A percentile compares a stretch with the other conserved stretches of the same genome.
These are phyloP conservation scores for Tenthredo scrophulariae DNA, from an alignment of 2,888 invertebrate species.

Conservation along the genomic window DNA sequence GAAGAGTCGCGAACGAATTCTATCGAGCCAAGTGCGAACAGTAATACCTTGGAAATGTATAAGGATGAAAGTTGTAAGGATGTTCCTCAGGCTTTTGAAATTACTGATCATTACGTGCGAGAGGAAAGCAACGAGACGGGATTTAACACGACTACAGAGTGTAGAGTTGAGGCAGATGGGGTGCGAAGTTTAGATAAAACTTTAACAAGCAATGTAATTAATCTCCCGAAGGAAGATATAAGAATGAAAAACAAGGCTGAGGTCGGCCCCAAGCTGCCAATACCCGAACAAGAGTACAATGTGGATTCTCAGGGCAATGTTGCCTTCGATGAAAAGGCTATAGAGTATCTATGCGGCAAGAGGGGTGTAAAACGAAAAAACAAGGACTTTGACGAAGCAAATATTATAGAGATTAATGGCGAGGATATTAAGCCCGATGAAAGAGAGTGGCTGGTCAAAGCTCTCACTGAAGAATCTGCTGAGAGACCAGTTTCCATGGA, in stretches of 20 bases:
- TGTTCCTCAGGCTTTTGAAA: conserved; percentile 54
- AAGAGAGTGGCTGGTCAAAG: conserved; percentile 90
- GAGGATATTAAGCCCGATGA: conserved; percentile 89
- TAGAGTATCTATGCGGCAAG: conserved; percentile 75
- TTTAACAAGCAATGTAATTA: conserved; percentile 79
- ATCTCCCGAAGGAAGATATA: conserved; percentile 79
- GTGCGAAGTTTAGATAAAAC: conserved; percentile 58
- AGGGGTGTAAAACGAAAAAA: conserved; percentile 77
- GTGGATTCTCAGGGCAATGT: conserved; percentile 73
- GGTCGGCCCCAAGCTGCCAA: conserved; percentile 75
- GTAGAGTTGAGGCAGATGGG: not conserved
- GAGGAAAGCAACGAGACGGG: not conserved
- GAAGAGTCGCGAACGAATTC: conserved; percentile 42
- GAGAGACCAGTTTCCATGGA: conserved; percentile 78
- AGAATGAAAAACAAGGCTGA: conserved; percentile 77
- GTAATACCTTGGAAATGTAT: conserved; percentile 53
- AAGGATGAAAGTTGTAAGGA: conserved; percentile 54
- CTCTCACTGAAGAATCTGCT: conserved; percentile 86
- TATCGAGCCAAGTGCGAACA: conserved; percentile 18
- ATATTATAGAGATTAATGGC: conserved; percentile 91
- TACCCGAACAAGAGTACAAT: conserved; percentile 77
- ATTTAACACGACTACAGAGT: not conserved
- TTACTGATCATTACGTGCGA: not conserved
- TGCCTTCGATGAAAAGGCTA: conserved; percentile 75
- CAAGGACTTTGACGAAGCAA: conserved; percentile 80